These are phyloP conservation scores for Rhabditophanes sp. DNA, from an alignment of 2,888 invertebrate species.

Conservation along the genomic window DNA sequence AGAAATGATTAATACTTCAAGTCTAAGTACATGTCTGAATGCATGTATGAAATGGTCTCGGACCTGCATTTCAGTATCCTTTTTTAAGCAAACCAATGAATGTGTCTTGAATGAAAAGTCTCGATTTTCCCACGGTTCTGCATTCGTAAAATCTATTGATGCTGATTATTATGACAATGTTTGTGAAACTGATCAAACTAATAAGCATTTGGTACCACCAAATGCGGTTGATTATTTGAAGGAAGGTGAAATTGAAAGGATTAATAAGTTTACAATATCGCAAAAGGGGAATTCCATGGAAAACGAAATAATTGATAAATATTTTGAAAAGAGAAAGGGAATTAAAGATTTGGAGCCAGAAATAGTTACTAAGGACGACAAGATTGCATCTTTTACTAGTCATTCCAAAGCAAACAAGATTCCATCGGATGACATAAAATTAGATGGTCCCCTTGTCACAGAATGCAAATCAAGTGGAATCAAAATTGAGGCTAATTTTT, in stretches of 20 bases:
- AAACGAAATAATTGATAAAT: too few relatives aligned
- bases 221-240: too few relatives aligned
- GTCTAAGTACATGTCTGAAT: constrained; percentile 23
- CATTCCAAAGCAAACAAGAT: too few relatives aligned
- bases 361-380: not conserved
- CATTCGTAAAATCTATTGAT: constrained; percentile 21
- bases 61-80: constrained; percentile 42
- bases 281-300: too few relatives aligned
- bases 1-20: constrained; percentile 19
- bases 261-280: too few relatives aligned
- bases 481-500: constrained; percentile 22
- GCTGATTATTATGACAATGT: constrained; percentile 42
- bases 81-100: constrained; percentile 25
- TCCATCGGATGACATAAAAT: too few relatives aligned
- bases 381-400: constrained; percentile 4
- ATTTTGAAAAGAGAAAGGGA: constrained; percentile 4
- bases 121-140: constrained; percentile 27
- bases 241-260: too few relatives aligned
- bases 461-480: constrained; percentile 38
- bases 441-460: constrained; percentile 32
- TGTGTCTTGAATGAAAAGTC: constrained; percentile 32
- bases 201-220: too few relatives aligned
- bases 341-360: not conserved
- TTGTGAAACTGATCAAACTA: constrained; percentile 3
- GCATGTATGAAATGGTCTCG: constrained; percentile 26